Base-by-base conservation (phyloP, 2,797 vertebrate genomes). In the Trematomus bernacchii region DNA sequence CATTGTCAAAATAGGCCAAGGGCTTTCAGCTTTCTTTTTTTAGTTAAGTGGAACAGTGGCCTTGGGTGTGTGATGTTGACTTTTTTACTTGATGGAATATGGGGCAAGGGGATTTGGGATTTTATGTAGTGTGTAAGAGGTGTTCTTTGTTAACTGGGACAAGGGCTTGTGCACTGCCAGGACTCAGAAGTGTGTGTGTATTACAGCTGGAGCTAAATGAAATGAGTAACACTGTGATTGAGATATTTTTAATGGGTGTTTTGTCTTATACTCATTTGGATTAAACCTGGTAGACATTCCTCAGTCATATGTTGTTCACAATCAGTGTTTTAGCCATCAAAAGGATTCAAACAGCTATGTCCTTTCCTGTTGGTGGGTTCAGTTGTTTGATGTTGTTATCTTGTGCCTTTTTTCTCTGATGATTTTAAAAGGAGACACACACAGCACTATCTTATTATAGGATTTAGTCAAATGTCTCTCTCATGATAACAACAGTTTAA, bases 61-160 rank as follows among this genome's bases (percentile, higher is more conserved):
- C 78, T 75, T 78, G 76, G 69, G 79, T 69, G 54, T 47, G 64
- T 2, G 66, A 76, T 87, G 83, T 74, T 84, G 79, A 73, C 71
- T 84, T 80, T 89, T 87, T 73, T 82, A 85, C 80, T 82, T 74
- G 68, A 62, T 85, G 63, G 82, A 87, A 91, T 87, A 71, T 91
- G 79, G 85, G 82, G 40, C 75, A n/a, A 70, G 70, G 85, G 66
- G 84, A 85, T 90, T 89, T 91, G 85, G 87, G 89, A 87, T 83
- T 90, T 84, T 74, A 44, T 82, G 61, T 58, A 51, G 74, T 57
- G 59, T 65, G 71, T 5, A 27, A 70, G 66, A 59, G 74, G 80
- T 83, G 83, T 87, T 88, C 84, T 83, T 76, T 86, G 59, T 85
- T 85, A 91, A 87, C 71, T 91, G 77, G 90, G 88, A 88, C 86